Conservation (phyloP, 2,888 invertebrate species). For the Rapana venosa region DNA sequence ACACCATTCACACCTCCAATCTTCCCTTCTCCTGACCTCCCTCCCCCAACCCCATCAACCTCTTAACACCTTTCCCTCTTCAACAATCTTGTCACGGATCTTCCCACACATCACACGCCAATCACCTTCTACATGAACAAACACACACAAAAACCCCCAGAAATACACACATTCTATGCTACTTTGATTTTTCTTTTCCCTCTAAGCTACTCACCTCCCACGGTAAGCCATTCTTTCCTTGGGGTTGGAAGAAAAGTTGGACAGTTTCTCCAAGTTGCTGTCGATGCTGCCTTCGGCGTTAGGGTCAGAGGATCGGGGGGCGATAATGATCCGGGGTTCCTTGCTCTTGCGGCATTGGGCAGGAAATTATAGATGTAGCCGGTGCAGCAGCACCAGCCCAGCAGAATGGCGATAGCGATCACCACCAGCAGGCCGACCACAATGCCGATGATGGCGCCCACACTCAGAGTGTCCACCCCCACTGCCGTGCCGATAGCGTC, state of each 20-base stretch:
- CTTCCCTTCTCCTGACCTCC: too few species aligned
- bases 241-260: slow-evolving; percentile 18
- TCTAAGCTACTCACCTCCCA: background rate
- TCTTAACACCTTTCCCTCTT: too few species aligned
- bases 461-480: slow-evolving; percentile 58
- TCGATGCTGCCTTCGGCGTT: slow-evolving; percentile 11
- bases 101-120: too few species aligned
- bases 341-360: background rate
- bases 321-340: background rate
- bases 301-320: background rate
- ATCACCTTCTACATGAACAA: too few species aligned
- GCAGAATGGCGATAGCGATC: slow-evolving; percentile 59
- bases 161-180: too few species aligned
- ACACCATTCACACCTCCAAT: too few species aligned
- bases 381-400: slow-evolving; percentile 68
- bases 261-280: slow-evolving; percentile 39
- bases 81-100: too few species aligned
- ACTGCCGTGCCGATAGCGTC: slow-evolving; percentile 57
- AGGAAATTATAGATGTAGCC: slow-evolving; percentile 50
- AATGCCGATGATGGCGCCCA: slow-evolving; percentile 69
- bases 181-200: too few species aligned
- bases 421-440: slow-evolving; percentile 62
- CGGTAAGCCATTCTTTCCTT: slow-evolving; percentile 4
- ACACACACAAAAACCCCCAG: too few species aligned
- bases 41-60: too few species aligned